Evolutionary conservation across 2,888 invertebrate genomes (phyloP), one percentile per base, ranked within the genome.

Genomic region (Stegana nigrithorax): DNA sequence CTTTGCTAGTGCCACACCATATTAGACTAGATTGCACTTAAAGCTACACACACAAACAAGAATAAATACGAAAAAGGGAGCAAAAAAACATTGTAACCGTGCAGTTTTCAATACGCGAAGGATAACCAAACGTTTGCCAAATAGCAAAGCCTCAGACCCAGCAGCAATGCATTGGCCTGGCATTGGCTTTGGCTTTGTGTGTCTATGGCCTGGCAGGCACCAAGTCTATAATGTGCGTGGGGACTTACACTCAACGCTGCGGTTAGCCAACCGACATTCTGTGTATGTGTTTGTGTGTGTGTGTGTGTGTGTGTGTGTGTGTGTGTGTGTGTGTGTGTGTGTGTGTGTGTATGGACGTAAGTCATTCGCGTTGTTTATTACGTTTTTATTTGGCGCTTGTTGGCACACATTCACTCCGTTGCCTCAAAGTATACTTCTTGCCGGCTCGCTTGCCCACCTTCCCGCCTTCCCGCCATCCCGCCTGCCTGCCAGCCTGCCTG

Each of bases 351-450:
- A 47, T 17, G 21, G 14, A 53, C 53, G 32, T 55, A 55, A 55
- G 65, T 64, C 63, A 59, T 62, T 70, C 68, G 69, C 68, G 70
- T 77, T 77, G 68, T 75, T 77, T 76, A 77, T 77, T 68, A 70
- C 77, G 70, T 67, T 73, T 77, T 75, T 75, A 72, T 76, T 67
- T 72, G 73, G 66, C 67, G 23, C 64, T 71, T 66, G 68, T 72
- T 68, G 19, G 6, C 51, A 55, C 39, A 51, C 62, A 59, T 39
- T n/a, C n/a, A n/a, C n/a, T n/a, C n/a, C n/a, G n/a, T n/a, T n/a
- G 26, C 60, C 36, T 51, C 51, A 57, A 36, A 62, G 59, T 19
- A 21, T 39, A 39, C 36, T 36, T 4, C 14, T 12, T 39, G 17
- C 14, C n/a, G n/a, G n/a, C n/a, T n/a, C n/a, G n/a, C n/a, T n/a